phyloP scores from a whole-genome alignment of 2,888 invertebrate species.

The Diogma glabrata region DNA sequence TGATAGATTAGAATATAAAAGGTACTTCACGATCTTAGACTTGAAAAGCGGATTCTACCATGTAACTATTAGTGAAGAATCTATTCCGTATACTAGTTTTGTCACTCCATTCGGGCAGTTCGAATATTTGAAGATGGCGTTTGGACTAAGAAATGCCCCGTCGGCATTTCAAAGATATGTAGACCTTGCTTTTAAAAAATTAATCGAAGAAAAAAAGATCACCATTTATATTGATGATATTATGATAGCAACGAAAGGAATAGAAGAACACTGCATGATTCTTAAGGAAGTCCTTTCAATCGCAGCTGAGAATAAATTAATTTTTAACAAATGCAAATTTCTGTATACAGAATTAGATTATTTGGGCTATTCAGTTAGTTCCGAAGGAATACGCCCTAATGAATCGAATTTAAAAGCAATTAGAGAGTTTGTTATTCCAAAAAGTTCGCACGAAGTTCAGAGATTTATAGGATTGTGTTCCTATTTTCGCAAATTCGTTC shows the following conservation, averaged over 20 bases:
- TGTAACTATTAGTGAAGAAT: slow-evolving; percentile 16
- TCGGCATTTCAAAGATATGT: slow-evolving; percentile 20
- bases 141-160: slow-evolving; percentile 22
- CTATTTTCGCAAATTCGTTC: slow-evolving; percentile 11
- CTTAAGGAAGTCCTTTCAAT: slow-evolving; percentile 16
- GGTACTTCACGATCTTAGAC: slow-evolving; percentile 19
- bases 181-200: too few species aligned
- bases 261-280: slow-evolving; percentile 17
- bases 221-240: slow-evolving; percentile 22
- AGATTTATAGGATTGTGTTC: too few species aligned
- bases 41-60: slow-evolving; percentile 21
- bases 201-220: too few species aligned
- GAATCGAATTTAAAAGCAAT: slow-evolving; percentile 8
- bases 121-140: slow-evolving; percentile 22
- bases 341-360: too few species aligned
- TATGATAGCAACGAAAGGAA: slow-evolving; percentile 17
- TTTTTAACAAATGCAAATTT: too few species aligned
- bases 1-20: slow-evolving; percentile 17
- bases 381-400: slow-evolving; percentile 11
- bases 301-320: too few species aligned
- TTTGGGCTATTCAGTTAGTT: neutral
- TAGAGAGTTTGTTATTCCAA: too few species aligned
- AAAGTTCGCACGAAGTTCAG: too few species aligned
- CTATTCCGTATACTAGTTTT: slow-evolving; percentile 19
- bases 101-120: slow-evolving; percentile 22